Evolutionary conservation across 2,888 invertebrate species (phyloP).

Genomic region (Drosophila quinaria): DNA sequence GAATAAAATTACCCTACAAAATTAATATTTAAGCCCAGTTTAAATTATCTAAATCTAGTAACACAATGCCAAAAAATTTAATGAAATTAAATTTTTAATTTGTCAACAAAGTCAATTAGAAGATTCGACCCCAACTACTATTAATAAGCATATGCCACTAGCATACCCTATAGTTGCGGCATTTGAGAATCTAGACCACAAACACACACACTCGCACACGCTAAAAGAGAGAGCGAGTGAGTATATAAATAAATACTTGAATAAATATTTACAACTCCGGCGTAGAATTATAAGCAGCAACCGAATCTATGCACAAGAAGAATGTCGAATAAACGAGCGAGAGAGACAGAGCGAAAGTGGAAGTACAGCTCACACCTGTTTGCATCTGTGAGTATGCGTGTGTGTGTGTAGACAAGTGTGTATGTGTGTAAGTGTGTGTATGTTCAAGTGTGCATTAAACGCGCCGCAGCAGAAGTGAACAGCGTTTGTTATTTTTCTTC

Average conservation of each 20-base stretch:
- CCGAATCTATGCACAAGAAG: constrained; percentile 74
- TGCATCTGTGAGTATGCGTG: constrained; percentile 42
- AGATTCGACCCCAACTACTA: neutral
- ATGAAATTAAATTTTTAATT: neutral
- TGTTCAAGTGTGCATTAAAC: constrained; percentile 74
- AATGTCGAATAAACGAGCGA: constrained; percentile 48
- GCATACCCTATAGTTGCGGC: neutral
- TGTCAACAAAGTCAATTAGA: neutral
- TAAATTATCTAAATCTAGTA: no score
- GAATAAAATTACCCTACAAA: no score
- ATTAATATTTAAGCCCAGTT: no score
- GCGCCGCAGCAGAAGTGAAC: constrained; percentile 72
- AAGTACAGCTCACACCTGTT: constrained; percentile 66
- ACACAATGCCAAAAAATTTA: no score
- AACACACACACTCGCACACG: neutral
- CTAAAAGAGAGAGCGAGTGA: constrained; percentile 15
- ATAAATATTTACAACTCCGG: constrained; percentile 77
- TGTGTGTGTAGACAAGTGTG: constrained; percentile 8
- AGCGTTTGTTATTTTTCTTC: constrained; percentile 32
- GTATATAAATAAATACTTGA: constrained; percentile 81
- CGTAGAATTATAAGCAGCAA: constrained; percentile 75
- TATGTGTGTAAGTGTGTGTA: constrained; percentile 29
- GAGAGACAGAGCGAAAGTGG: constrained; percentile 1
- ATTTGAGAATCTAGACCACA: neutral
- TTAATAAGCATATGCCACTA: neutral